phyloP scores from a whole-genome alignment of 2,113 vertebrate species.

The Chloropsis hardwickii region DNA sequence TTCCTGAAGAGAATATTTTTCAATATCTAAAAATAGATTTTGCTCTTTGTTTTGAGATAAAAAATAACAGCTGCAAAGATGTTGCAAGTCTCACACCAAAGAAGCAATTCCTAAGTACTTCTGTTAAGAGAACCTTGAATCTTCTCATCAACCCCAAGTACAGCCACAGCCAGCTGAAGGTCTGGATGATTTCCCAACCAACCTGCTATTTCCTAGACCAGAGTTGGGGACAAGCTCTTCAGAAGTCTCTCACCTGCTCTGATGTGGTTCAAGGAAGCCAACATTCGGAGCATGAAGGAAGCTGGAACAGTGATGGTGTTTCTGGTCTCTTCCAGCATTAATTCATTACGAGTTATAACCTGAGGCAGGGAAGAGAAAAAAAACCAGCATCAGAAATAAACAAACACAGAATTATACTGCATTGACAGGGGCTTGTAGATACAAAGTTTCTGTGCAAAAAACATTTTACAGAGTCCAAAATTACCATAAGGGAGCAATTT shows the following conservation, averaged over 20 bases:
- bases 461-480: neutral
- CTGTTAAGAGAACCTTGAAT: neutral
- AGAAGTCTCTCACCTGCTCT: constrained; percentile 84
- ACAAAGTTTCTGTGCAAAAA: neutral
- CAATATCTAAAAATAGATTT: neutral
- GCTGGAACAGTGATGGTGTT: constrained; percentile 98
- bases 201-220: neutral
- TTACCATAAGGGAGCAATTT: neutral
- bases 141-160: neutral
- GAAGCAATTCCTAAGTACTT: neutral
- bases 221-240: neutral
- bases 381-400: neutral
- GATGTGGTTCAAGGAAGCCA: constrained; percentile 96
- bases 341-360: constrained; percentile 96
- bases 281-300: constrained; percentile 97
- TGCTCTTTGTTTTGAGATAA: neutral
- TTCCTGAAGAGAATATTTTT: neutral
- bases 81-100: neutral
- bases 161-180: neutral
- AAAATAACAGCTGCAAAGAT: neutral
- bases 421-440: neutral
- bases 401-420: neutral
- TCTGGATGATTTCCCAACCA: neutral
- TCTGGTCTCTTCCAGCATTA: constrained; percentile 97
- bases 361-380: constrained; percentile 23